Conservation (phyloP, 1,140 invertebrate genomes). For the Antheraea mylitta region DNA sequence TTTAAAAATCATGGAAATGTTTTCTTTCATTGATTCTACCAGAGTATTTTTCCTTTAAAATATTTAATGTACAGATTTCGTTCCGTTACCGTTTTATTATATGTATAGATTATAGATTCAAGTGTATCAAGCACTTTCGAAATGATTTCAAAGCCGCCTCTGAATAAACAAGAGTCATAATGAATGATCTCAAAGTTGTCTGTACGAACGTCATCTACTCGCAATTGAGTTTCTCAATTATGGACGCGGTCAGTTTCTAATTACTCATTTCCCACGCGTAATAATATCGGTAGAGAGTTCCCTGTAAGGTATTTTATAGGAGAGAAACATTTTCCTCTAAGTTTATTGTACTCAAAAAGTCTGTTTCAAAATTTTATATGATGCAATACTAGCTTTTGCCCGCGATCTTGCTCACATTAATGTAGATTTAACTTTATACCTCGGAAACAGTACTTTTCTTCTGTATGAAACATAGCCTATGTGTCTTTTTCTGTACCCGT, state of each 20-base stretch:
- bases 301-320: not conserved
- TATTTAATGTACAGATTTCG: not conserved
- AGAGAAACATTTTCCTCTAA: not conserved
- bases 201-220: not conserved
- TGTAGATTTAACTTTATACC: too few species aligned
- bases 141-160: not conserved
- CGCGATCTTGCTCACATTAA: too few species aligned
- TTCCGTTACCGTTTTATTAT: too few species aligned
- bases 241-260: slow-evolving; percentile 28
- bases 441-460: too few species aligned
- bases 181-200: not conserved
- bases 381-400: too few species aligned
- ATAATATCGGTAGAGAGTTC: slow-evolving; percentile 5
- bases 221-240: slow-evolving; percentile 24
- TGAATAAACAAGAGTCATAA: not conserved
- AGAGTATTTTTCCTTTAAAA: too few species aligned
- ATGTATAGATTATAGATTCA: not conserved
- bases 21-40: too few species aligned
- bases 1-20: too few species aligned
- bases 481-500: too few species aligned
- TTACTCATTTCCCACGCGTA: slow-evolving; percentile 19
- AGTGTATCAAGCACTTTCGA: not conserved
- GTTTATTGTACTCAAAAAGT: too few species aligned
- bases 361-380: too few species aligned
- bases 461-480: too few species aligned